Evolutionary conservation across 2,113 vertebrate species (phyloP).

Genomic region (Motacilla tschutschensis): DNA sequence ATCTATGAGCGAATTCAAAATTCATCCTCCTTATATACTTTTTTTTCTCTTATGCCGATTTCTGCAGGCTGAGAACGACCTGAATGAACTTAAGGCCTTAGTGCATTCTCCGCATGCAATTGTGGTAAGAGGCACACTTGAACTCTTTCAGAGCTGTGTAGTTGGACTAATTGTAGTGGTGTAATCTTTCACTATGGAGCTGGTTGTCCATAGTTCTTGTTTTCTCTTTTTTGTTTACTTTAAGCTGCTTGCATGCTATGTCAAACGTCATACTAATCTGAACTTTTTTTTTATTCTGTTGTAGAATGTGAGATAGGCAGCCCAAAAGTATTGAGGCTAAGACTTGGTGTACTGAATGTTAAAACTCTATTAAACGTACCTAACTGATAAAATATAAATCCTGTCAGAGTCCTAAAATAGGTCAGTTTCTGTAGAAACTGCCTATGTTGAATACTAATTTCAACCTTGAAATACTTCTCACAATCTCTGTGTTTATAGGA

Average conservation of each 20-base stretch:
- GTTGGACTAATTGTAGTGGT: slow-evolving; percentile 73
- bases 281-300: background rate
- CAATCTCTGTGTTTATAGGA: background rate
- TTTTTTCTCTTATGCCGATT: slow-evolving; percentile 55
- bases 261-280: slow-evolving; percentile 1
- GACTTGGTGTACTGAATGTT: slow-evolving; percentile 23
- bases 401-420: slow-evolving; percentile 18
- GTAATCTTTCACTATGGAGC: slow-evolving; percentile 57
- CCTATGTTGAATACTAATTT: background rate
- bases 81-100: slow-evolving; percentile 96
- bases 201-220: slow-evolving; percentile 1
- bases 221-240: slow-evolving; percentile 59
- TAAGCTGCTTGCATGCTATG: slow-evolving; percentile 36
- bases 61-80: slow-evolving; percentile 93
- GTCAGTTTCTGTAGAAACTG: slow-evolving; percentile 28
- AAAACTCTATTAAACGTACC: slow-evolving; percentile 9
- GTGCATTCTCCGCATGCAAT: slow-evolving; percentile 96
- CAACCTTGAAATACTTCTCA: background rate
- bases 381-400: slow-evolving; percentile 27
- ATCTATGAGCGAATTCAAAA: slow-evolving; percentile 53
- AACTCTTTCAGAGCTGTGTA: slow-evolving; percentile 73
- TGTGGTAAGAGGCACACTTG: slow-evolving; percentile 88
- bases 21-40: slow-evolving; percentile 33
- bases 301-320: background rate
- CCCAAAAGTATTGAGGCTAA: background rate